Percentiles rank a stretch among this genome's conserved stretches.
Evolutionary conservation across 2,888 invertebrate species (phyloP).

Genomic region (Rhamphomyia laevipes): DNA sequence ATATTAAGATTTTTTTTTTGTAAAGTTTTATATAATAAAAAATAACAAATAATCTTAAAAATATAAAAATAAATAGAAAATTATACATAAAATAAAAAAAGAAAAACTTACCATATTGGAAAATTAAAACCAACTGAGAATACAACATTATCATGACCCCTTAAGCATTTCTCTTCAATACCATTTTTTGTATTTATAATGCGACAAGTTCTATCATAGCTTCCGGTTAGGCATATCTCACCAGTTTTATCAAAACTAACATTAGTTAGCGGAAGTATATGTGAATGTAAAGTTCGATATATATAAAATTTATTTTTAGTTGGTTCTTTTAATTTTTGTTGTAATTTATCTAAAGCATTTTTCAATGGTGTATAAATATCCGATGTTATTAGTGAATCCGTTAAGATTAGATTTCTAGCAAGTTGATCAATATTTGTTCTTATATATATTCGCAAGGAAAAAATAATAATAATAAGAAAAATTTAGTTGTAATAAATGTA

Average conservation of each 20-base stretch:
- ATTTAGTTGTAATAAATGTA: too few species aligned
- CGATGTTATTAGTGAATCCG: conserved; percentile 40
- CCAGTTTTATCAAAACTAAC: conserved; percentile 59
- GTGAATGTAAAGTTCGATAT: conserved; percentile 52
- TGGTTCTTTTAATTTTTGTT: conserved; percentile 50
- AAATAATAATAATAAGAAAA: background rate
- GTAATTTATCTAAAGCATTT: conserved; percentile 49
- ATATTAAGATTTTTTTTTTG: too few species aligned
- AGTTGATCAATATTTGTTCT: conserved; percentile 12
- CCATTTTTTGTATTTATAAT: conserved; percentile 64
- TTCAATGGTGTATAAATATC: conserved; percentile 46
- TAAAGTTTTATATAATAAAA: background rate
- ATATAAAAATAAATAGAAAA: background rate
- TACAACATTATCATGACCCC: conserved; percentile 70
- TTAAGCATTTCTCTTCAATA: conserved; percentile 52
- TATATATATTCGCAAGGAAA: background rate
- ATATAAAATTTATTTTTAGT: conserved; percentile 51
- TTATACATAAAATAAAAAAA: background rate
- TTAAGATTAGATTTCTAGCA: conserved; percentile 1
- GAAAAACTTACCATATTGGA: conserved; percentile 51
- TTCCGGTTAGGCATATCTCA: conserved; percentile 65
- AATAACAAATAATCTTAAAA: background rate
- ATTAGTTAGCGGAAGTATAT: conserved; percentile 60
- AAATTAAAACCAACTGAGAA: conserved; percentile 69
- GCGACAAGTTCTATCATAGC: conserved; percentile 75